These are phyloP conservation scores for Osmerus eperlanus DNA, from an alignment of 2,113 vertebrate species.

Conservation along the genomic window DNA sequence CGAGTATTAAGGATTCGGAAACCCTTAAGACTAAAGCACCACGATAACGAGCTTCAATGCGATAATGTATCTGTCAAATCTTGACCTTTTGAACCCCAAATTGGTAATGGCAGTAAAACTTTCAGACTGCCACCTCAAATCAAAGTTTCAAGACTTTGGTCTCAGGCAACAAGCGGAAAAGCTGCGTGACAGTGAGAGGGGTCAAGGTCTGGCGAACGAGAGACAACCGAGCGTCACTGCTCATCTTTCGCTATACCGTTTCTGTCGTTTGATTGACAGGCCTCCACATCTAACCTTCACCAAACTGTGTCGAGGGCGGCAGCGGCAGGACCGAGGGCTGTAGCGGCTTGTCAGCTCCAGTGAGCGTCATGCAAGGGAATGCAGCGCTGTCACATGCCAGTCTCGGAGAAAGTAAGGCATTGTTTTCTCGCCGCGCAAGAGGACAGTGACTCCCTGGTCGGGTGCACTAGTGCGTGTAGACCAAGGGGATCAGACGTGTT, in stretches of 20 bases:
- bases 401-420: constrained; percentile 30
- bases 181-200: constrained; percentile 22
- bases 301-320: constrained; percentile 62
- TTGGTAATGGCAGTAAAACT: not conserved
- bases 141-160: not conserved
- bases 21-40: no score
- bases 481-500: not conserved
- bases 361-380: constrained; percentile 54
- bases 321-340: constrained; percentile 42
- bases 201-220: constrained; percentile 35
- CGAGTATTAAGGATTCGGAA: no score
- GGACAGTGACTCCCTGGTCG: constrained; percentile 16
- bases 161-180: constrained; percentile 31
- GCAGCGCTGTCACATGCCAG: constrained; percentile 55
- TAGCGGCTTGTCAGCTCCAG: constrained; percentile 61
- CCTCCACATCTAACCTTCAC: constrained; percentile 65
- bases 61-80: no score
- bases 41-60: no score
- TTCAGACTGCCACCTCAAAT: not conserved
- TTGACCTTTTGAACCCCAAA: not conserved
- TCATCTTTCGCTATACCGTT: constrained; percentile 50
- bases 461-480: constrained; percentile 14
- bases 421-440: constrained; percentile 24
- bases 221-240: constrained; percentile 51
- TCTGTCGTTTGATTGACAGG: constrained; percentile 70